These are phyloP conservation scores for Lymantria dispar DNA, from an alignment of 2,888 invertebrate species.

Conservation along the genomic window DNA sequence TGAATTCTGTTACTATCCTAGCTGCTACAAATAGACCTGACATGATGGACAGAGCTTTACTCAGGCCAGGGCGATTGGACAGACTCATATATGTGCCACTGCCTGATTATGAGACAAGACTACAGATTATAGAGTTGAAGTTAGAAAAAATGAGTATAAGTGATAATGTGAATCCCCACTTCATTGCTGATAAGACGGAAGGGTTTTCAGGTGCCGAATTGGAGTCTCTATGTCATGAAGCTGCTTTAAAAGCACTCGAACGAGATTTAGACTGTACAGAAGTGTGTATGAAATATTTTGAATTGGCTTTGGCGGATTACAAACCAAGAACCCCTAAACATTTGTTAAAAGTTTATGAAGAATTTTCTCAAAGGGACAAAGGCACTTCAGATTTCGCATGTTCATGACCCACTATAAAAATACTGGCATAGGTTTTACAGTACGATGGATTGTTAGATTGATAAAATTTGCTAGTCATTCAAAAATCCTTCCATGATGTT, in stretches of 20 bases:
- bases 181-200: constrained; percentile 86
- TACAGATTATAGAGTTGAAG: constrained; percentile 91
- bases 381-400: no score
- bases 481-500: no score
- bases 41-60: constrained; percentile 94
- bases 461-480: no score
- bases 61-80: constrained; percentile 96
- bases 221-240: constrained; percentile 94
- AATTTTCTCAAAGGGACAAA: constrained; percentile 59
- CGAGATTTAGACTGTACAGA: constrained; percentile 85
- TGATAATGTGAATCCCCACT: constrained; percentile 85
- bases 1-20: constrained; percentile 93
- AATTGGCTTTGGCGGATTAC: constrained; percentile 86
- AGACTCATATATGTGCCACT: constrained; percentile 96
- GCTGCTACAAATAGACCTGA: constrained; percentile 99
- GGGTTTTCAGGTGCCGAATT: constrained; percentile 98
- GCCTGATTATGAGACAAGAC: constrained; percentile 90
- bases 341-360: constrained; percentile 88
- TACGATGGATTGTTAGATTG: no score
- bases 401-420: no score
- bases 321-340: constrained; percentile 89
- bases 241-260: constrained; percentile 92
- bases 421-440: no score
- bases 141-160: constrained; percentile 87
- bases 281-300: constrained; percentile 88